Percentiles rank a stretch among this genome's conserved stretches.
These are phyloP conservation scores for Gari tellinella DNA, from an alignment of 2,888 invertebrate genomes.

Conservation along the genomic window DNA sequence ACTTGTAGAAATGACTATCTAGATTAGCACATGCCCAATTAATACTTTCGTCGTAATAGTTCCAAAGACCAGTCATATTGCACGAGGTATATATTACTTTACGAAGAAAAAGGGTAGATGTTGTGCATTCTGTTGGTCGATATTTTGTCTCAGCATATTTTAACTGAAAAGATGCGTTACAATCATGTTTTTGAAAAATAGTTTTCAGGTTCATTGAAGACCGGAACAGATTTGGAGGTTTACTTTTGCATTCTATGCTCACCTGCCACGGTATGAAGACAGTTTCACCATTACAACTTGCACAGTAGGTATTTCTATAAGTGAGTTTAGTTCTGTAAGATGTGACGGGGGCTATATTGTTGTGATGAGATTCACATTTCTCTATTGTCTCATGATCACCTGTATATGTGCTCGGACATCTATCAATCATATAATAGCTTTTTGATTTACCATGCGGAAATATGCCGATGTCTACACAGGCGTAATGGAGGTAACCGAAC, in stretches of 20 bases:
- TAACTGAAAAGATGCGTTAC: too few relatives aligned
- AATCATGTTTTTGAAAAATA: too few relatives aligned
- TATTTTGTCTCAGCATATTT: too few relatives aligned
- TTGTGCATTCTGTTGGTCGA: too few relatives aligned
- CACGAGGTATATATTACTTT: conserved; percentile 8
- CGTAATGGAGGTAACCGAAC: neutral
- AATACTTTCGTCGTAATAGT: conserved; percentile 31
- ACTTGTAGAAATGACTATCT: conserved; percentile 4
- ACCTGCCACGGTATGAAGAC: neutral
- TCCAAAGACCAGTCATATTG: conserved; percentile 45
- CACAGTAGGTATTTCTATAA: conserved; percentile 5
- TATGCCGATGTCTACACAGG: conserved; percentile 7
- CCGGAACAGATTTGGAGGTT: neutral
- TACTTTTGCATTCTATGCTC: neutral
- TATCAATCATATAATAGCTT: neutral
- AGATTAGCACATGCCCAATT: conserved; percentile 40
- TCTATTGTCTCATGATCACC: neutral
- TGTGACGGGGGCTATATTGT: neutral
- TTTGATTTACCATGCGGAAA: neutral
- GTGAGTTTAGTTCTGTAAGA: neutral
- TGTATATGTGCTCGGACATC: neutral
- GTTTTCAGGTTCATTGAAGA: neutral
- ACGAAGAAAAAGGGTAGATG: too few relatives aligned
- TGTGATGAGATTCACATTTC: neutral
- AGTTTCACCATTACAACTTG: neutral